These are phyloP conservation scores for Agrilus cyanescens DNA, from an alignment of 2,888 invertebrate genomes.

Conservation along the genomic window DNA sequence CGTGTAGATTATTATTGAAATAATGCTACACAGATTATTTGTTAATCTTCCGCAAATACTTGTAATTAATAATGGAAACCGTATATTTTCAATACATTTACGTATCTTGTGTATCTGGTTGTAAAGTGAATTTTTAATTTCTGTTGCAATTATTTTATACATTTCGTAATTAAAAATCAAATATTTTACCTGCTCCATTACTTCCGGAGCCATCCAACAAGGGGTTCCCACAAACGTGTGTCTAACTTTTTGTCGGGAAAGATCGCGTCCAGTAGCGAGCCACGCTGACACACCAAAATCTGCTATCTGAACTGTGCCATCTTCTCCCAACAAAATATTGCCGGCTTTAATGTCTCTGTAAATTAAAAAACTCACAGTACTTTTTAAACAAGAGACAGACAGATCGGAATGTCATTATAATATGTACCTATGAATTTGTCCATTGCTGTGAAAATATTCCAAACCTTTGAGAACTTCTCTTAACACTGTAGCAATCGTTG, in stretches of 20 bases:
- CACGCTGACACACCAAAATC: slow-evolving; percentile 98
- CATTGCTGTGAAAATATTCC: slow-evolving; percentile 97
- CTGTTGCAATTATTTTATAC: neutral
- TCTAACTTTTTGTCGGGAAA: slow-evolving; percentile 86
- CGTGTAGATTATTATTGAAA: neutral
- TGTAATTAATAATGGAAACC: too few relatives aligned
- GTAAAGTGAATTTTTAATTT: neutral
- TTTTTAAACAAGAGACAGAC: slow-evolving; percentile 2
- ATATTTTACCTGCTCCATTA: slow-evolving; percentile 80
- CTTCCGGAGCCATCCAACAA: slow-evolving; percentile 99
- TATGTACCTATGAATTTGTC: slow-evolving; percentile 87
- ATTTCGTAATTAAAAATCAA: neutral
- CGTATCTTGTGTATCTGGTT: too few relatives aligned
- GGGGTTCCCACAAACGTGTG: slow-evolving; percentile 99
- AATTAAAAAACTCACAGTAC: slow-evolving; percentile 14
- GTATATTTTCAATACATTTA: neutral
- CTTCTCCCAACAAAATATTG: slow-evolving; percentile 92
- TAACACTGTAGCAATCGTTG: slow-evolving; percentile 92
- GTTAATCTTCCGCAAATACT: too few relatives aligned
- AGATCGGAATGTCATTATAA: neutral
- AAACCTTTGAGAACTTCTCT: slow-evolving; percentile 91
- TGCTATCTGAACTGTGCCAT: slow-evolving; percentile 94
- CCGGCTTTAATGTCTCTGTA: slow-evolving; percentile 93
- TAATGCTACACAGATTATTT: too few relatives aligned
- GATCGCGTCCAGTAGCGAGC: slow-evolving; percentile 88